phyloP scores from a whole-genome alignment of 2,113 vertebrate genomes.

The Tichodroma muraria region DNA sequence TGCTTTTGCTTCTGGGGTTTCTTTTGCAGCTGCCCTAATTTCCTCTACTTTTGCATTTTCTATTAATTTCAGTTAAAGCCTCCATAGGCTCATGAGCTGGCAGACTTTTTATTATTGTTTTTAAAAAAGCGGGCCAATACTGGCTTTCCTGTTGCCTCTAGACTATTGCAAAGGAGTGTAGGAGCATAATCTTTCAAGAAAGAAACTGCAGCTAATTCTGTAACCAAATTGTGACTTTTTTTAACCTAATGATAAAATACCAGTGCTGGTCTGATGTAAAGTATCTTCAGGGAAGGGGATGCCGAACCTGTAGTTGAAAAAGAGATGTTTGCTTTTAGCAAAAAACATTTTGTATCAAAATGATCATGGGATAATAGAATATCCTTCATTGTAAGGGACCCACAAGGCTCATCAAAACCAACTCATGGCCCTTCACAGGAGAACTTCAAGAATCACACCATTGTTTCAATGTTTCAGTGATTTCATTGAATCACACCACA shows the following conservation, averaged over 20 bases:
- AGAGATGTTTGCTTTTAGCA: not conserved
- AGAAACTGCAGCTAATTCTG: not conserved
- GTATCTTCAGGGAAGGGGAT: not conserved
- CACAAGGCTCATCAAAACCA: too few relatives aligned
- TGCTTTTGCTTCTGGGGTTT: slow-evolving; percentile 17
- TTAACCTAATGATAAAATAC: not conserved
- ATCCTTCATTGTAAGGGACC: not conserved
- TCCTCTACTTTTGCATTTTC: slow-evolving; percentile 13
- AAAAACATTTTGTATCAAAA: not conserved
- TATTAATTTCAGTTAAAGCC: slow-evolving; percentile 24
- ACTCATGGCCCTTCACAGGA: fast-evolving
- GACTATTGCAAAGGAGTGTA: not conserved
- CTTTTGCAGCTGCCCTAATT: slow-evolving; percentile 42
- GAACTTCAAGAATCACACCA: not conserved
- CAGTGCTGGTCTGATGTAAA: not conserved
- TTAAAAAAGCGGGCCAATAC: not conserved
- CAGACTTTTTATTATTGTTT: not conserved
- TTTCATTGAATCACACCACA: too few relatives aligned
- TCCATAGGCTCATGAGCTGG: not conserved
- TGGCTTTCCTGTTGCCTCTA: not conserved
- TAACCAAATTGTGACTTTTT: not conserved
- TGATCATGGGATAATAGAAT: not conserved
- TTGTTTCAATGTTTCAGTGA: too few relatives aligned
- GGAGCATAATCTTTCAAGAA: not conserved
- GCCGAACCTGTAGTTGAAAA: not conserved